Conservation (phyloP, 2,113 vertebrate genomes). For the Hirundichthys speculiger region DNA sequence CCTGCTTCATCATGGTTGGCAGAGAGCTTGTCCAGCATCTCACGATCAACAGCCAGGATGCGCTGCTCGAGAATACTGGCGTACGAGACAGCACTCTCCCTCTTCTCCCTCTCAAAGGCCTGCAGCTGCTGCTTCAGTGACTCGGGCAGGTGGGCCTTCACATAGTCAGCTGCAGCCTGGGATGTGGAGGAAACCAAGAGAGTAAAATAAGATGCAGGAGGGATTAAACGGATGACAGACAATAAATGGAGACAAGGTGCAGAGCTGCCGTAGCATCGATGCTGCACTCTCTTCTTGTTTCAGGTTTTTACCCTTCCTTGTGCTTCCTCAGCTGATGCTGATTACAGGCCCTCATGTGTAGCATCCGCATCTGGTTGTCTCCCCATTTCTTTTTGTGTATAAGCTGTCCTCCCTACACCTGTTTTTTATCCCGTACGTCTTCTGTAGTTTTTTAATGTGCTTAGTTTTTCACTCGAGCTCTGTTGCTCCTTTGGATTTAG, state of each 20-base stretch:
- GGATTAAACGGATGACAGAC: constrained; percentile 3
- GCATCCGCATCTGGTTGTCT: too few species aligned
- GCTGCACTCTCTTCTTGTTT: too few species aligned
- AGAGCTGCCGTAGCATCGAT: background rate
- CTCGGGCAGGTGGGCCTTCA: constrained; percentile 93
- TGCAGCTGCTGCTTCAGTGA: constrained; percentile 93
- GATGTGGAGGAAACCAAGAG: constrained; percentile 15
- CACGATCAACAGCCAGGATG: constrained; percentile 91
- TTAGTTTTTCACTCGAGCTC: too few species aligned
- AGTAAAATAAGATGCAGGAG: background rate
- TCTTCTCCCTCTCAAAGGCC: constrained; percentile 92
- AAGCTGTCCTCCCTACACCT: too few species aligned
- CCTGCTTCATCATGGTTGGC: constrained; percentile 96
- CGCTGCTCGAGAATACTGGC: constrained; percentile 94
- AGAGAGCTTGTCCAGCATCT: constrained; percentile 94
- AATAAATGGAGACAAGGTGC: background rate
- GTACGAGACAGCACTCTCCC: constrained; percentile 89
- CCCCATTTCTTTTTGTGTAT: too few species aligned
- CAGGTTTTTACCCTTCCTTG: too few species aligned
- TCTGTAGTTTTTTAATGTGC: too few species aligned
- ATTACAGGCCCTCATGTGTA: too few species aligned
- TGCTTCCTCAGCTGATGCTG: too few species aligned
- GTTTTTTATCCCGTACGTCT: too few species aligned
- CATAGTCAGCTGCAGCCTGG: constrained; percentile 95
- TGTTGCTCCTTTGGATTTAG: too few species aligned